Base-by-base conservation (phyloP, 2,888 invertebrate species). In the Meganola albula region DNA sequence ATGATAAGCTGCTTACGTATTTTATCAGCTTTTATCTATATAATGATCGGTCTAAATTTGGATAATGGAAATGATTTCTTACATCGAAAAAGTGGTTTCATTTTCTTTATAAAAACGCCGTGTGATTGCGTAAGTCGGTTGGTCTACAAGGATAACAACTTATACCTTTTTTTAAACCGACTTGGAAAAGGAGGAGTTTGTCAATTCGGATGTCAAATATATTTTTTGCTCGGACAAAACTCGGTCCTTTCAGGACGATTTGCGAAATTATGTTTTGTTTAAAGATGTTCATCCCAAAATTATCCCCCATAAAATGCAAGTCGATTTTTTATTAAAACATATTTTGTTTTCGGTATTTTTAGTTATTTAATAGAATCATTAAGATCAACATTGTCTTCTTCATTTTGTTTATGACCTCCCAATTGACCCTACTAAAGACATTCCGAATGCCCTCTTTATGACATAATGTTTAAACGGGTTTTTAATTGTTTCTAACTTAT, bases 401-500 rank as follows among this genome's bases (percentile, higher is more conserved):
- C 53, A 51, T 44, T 46, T 52, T 48, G 55, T 50, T 48, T 20
- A 50, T 63, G 75, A 74, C 78, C 76, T 59, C 48, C 45, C 55
- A 74, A 75, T 80, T 80, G 76, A 79, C 80, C 75, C 51, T 50
- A n/a, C n/a, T n/a, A n/a, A 34, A 51, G 52, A 39, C 59, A 44
- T n/a, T n/a, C n/a, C n/a, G n/a, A n/a, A n/a, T 61, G 51, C 56
- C 60, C 50, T 48, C 50, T 51, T 51, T 51, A 51, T 69, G 70
- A 69, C 69, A 69, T 66, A 69, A 69, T 66, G 55, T 47, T 53
- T 30, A 34, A 23, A 13, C 40, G 12, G 27, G 25, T 35, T 37
- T 41, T 40, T 39, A 43, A 45, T 48, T 43, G 33, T 22, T 40
- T 26, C 31, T 28, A 31, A n/a, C n/a, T n/a, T n/a, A n/a, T n/a